Percentiles rank a stretch among this genome's conserved stretches.
These are phyloP conservation scores for Psophia crepitans DNA, from an alignment of 2,113 vertebrate genomes.

Conservation along the genomic window DNA sequence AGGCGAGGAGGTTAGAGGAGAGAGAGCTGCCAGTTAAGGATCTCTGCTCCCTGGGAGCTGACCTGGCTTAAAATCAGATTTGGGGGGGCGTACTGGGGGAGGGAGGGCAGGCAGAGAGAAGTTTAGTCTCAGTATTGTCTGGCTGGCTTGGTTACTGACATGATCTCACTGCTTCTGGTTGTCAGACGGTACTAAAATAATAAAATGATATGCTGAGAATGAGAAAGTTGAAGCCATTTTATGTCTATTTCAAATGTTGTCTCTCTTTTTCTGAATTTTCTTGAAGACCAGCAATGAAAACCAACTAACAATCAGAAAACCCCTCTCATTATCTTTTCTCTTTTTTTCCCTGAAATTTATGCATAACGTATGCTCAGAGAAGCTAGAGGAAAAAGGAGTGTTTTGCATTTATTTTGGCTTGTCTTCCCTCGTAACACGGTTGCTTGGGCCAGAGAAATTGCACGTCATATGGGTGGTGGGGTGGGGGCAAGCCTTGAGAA, in stretches of 20 bases:
- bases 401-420: slow-evolving; percentile 38
- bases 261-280: background rate
- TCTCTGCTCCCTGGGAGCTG: background rate
- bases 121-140: slow-evolving; percentile 40
- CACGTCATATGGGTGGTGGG: background rate
- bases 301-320: background rate
- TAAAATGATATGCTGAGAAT: background rate
- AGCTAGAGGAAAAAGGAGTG: background rate
- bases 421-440: background rate
- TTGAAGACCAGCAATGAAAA: background rate
- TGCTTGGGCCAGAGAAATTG: slow-evolving; percentile 11
- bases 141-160: slow-evolving; percentile 48
- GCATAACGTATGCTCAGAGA: background rate
- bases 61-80: background rate
- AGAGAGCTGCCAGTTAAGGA: background rate
- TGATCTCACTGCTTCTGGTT: slow-evolving; percentile 47
- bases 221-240: background rate
- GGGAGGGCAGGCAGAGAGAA: background rate
- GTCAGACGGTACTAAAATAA: slow-evolving; percentile 13
- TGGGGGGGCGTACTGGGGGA: background rate
- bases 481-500: background rate
- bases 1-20: background rate
- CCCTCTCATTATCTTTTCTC: background rate
- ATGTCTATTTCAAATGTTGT: background rate
- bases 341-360: background rate